Base-by-base conservation (phyloP, 2,113 vertebrate genomes). In the Podocnemis expansa region DNA sequence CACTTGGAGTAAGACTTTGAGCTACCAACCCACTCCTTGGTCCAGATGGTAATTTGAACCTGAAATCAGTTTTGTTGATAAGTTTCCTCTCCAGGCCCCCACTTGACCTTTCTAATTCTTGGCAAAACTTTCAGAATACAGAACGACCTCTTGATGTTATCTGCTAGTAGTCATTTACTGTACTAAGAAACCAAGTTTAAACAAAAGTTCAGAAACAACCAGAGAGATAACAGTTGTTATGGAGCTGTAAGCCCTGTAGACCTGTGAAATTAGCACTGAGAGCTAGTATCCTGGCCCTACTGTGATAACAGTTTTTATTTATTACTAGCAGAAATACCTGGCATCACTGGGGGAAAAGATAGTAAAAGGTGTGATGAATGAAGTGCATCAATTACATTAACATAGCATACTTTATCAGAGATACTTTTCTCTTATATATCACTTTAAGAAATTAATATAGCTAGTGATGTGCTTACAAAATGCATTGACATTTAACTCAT, bases 21-120 rank as follows among this genome's bases (percentile, higher is more conserved):
- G 88, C 84, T 90, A 90, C 87, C 90, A 95, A 91, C 83, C 81
- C 86, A 82, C 16, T 34, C 47, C 90, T 63, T 89, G 81, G 70
- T 78, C 60, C 34, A 67, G 16, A 67, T 91, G 1, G 90, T 96
- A 76, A 93, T 96, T 93, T 86, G 94, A 97, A 95, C 49, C 84
- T 89, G 87, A 85, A 94, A 91, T 91, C 95, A 91, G 94, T 94
- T 94, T 75, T 95, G 92, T 90, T 76, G 56, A 58, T 58, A 84
- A 56, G n/a, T 17, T 19, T 3, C 94, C 92, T 16, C 51, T 17
- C 51, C 16, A 4, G n/a, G 13, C 51, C 51, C 51, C 51, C 51
- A 52, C 94, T 96, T 94, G 93, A 96, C 90, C 90, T 93, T 56
- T 88, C 78, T 55, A 8, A 89, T 97, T 93, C 95, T 96, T 96